Conservation (phyloP, 2,797 vertebrate species). For the Myotis findleyi region DNA sequence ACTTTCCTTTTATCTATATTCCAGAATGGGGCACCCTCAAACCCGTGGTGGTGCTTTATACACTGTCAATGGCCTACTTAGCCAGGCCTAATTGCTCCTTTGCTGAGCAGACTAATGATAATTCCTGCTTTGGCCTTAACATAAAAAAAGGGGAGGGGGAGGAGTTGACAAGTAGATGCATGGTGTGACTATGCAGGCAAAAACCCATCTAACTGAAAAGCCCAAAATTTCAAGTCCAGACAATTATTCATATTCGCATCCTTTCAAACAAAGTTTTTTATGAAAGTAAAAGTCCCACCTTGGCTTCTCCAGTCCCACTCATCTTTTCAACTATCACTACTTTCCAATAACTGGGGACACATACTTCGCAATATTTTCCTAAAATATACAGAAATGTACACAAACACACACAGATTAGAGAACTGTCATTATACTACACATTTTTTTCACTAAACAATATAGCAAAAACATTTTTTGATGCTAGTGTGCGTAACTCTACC, state of each 20-base stretch:
- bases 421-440: not conserved
- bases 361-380: constrained; percentile 22
- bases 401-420: not conserved
- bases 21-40: not conserved
- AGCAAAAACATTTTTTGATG: not conserved
- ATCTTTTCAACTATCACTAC: not conserved
- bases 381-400: not conserved
- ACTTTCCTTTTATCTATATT: not conserved
- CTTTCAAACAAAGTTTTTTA: not conserved
- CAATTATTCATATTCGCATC: not conserved
- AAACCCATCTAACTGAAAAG: not conserved
- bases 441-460: not conserved
- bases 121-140: not conserved
- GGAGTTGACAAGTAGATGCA: not conserved
- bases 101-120: not conserved
- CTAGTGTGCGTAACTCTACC: not conserved
- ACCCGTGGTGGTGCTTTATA: not conserved
- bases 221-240: not conserved
- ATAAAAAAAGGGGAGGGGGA: not conserved
- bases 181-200: not conserved
- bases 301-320: not conserved
- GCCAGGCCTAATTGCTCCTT: not conserved
- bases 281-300: not conserved
- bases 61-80: not conserved
- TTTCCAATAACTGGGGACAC: not conserved